Conservation (phyloP, 2,113 vertebrate genomes). For the Orycteropus afer region DNA sequence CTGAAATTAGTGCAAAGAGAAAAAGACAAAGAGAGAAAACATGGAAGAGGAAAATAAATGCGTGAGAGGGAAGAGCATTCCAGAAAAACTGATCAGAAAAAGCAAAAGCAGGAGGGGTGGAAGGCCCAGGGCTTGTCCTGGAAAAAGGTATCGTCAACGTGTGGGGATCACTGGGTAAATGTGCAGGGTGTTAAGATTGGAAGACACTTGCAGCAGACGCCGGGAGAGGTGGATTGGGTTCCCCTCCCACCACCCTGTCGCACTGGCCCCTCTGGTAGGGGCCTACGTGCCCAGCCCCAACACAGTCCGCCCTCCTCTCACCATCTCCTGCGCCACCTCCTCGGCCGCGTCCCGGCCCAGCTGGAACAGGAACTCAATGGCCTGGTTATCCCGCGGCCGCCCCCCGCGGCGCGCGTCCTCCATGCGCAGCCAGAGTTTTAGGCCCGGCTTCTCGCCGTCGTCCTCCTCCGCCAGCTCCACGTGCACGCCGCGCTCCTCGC, state of each 20-base stretch:
- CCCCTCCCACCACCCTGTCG: neutral
- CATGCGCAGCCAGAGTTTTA: constrained; percentile 98
- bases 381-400: constrained; percentile 97
- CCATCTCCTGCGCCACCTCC: constrained; percentile 98
- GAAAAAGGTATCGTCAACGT: neutral
- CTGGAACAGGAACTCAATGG: constrained; percentile 97
- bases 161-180: neutral
- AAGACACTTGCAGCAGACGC: neutral
- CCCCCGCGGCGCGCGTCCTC: constrained; percentile 95
- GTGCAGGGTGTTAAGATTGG: fast-evolving
- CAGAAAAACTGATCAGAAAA: neutral
- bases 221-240: neutral
- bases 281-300: too few species aligned
- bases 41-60: neutral
- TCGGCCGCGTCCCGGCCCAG: constrained; percentile 95
- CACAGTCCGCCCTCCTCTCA: constrained; percentile 79
- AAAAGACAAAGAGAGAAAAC: neutral
- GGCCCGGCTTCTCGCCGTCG: constrained; percentile 91
- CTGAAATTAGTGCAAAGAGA: neutral
- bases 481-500: constrained; percentile 95
- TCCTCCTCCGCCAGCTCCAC: constrained; percentile 97
- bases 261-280: neutral
- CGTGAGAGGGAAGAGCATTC: neutral
- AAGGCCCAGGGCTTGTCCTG: neutral
- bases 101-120: neutral